phyloP scores from a whole-genome alignment of 35 echinoderm and acorn worm species.

The Chiridota heheva region DNA sequence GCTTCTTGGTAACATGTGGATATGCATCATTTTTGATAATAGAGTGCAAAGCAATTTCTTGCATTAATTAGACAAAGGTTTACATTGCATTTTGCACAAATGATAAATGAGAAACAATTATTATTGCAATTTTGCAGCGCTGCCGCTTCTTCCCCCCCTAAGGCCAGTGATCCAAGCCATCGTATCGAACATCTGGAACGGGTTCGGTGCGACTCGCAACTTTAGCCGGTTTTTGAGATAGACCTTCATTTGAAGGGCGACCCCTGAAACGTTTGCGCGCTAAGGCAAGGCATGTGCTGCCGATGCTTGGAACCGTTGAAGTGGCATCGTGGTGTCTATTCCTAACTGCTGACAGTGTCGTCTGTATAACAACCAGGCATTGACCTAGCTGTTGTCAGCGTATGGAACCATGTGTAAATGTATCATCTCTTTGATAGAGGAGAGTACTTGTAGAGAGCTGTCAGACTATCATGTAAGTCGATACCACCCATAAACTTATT shows the following conservation, averaged over 20 bases:
- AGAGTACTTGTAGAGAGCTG: slow-evolving; percentile 13
- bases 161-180: slow-evolving; percentile 33
- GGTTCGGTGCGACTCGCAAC: neutral
- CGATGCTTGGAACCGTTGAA: slow-evolving; percentile 1
- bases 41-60: slow-evolving; percentile 24
- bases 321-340: neutral
- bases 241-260: slow-evolving; percentile 7
- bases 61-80: slow-evolving; percentile 29
- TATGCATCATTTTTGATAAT: neutral
- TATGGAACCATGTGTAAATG: slow-evolving; percentile 23
- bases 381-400: slow-evolving; percentile 40
- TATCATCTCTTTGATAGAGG: slow-evolving; percentile 29
- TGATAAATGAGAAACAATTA: slow-evolving; percentile 15
- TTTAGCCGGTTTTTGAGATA: slow-evolving; percentile 15
- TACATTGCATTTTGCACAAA: slow-evolving; percentile 29
- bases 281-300: slow-evolving; percentile 16
- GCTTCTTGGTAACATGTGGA: neutral
- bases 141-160: slow-evolving; percentile 21
- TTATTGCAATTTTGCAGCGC: slow-evolving; percentile 15
- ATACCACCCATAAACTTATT: slow-evolving; percentile 9
- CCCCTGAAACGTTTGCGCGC: slow-evolving; percentile 10
- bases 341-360: slow-evolving; percentile 3
- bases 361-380: slow-evolving; percentile 45
- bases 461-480: slow-evolving; percentile 5
- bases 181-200: neutral